These are phyloP conservation scores for Agelas oroides DNA, from an alignment of 37 sponge, comb jelly and placozoan genomes.

Conservation along the genomic window DNA sequence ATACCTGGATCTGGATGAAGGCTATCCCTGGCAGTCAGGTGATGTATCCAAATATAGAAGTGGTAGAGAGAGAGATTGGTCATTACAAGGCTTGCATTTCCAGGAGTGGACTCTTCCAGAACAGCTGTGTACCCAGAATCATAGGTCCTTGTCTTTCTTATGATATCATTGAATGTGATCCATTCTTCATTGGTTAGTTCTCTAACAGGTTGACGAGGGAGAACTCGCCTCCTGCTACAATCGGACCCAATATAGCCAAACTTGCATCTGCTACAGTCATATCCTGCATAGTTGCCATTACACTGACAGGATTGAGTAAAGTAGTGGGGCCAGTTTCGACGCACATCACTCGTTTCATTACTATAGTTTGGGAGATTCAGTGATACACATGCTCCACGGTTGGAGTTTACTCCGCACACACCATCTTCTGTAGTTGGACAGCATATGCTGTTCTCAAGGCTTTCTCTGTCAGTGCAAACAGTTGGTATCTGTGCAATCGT, in stretches of 20 bases:
- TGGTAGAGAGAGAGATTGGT: conserved; percentile 47
- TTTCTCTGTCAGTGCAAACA: conserved; percentile 22
- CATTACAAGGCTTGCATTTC: conserved; percentile 4
- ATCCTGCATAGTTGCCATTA: conserved; percentile 58
- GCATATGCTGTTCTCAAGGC: conserved; percentile 24
- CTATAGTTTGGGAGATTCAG: conserved; percentile 3
- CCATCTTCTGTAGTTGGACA: conserved; percentile 47
- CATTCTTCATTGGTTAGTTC: conserved; percentile 36
- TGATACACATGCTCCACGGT: conserved; percentile 14
- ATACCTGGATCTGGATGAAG: neutral
- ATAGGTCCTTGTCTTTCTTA: conserved; percentile 18
- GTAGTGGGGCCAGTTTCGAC: conserved; percentile 64
- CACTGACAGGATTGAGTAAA: conserved; percentile 54
- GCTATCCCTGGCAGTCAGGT: conserved; percentile 65
- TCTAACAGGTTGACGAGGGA: conserved; percentile 36
- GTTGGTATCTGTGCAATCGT: conserved; percentile 31
- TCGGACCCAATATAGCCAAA: conserved; percentile 55
- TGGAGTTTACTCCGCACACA: conserved; percentile 24
- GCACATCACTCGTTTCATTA: conserved; percentile 20
- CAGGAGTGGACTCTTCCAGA: conserved; percentile 38
- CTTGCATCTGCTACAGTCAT: conserved; percentile 65
- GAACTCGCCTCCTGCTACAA: conserved; percentile 25
- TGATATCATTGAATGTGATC: conserved; percentile 23
- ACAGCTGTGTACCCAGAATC: conserved; percentile 49
- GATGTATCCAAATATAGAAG: conserved; percentile 57